phyloP scores from a whole-genome alignment of 2,797 vertebrate genomes.

The Amniataba percoides region DNA sequence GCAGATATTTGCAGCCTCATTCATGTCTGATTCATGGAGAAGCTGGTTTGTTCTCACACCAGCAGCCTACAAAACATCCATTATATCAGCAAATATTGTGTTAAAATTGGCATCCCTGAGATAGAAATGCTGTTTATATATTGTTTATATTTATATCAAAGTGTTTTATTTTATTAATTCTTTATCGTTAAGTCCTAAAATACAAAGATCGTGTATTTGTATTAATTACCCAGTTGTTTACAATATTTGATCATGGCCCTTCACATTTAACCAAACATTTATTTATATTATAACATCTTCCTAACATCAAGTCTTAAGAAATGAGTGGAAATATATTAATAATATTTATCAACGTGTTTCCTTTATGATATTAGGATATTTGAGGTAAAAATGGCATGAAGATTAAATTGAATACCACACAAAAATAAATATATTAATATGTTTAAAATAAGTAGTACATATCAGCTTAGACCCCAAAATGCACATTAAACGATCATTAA shows the following conservation, averaged over 20 bases:
- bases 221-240: background rate
- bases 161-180: background rate
- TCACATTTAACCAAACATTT: too few species aligned
- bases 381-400: background rate
- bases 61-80: background rate
- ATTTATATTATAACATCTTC: too few species aligned
- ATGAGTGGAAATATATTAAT: background rate
- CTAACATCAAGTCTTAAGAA: too few species aligned
- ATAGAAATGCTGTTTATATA: background rate
- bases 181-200: background rate
- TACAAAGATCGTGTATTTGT: background rate
- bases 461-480: background rate
- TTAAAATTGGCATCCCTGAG: background rate
- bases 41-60: background rate
- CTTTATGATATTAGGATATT: background rate
- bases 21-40: background rate
- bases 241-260: background rate
- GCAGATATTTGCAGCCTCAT: fast-evolving
- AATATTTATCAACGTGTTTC: background rate
- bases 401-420: background rate
- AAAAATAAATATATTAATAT: background rate
- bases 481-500: background rate
- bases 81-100: background rate
- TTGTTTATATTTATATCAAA: background rate
- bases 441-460: background rate